These are phyloP conservation scores for Mesitornis unicolor DNA, from an alignment of 2,113 vertebrate species.

Conservation along the genomic window DNA sequence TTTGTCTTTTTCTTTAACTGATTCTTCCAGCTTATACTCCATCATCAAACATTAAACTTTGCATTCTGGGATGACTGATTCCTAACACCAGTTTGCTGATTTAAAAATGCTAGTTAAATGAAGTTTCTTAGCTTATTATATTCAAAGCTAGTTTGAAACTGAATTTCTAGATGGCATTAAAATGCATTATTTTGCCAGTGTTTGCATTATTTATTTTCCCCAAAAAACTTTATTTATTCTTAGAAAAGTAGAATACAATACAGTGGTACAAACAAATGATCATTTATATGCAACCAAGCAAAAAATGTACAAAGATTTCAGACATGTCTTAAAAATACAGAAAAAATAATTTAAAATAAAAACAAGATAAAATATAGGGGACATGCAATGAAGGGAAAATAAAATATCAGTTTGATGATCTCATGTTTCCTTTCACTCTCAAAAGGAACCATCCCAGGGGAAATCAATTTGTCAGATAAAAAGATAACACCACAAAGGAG, in stretches of 20 bases:
- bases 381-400: conserved; percentile 58
- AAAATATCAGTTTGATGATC: conserved; percentile 10
- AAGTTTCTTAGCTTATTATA: conserved; percentile 9
- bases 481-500: conserved; percentile 5
- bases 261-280: conserved; percentile 62
- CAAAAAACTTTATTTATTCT: conserved; percentile 60
- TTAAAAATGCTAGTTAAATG: conserved; percentile 1
- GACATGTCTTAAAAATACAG: conserved; percentile 59
- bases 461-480: conserved; percentile 24
- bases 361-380: conserved; percentile 52
- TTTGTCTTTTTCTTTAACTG: background rate
- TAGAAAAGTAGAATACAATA: conserved; percentile 63
- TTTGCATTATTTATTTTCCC: conserved; percentile 43
- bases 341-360: conserved; percentile 60
- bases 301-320: conserved; percentile 62
- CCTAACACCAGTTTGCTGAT: background rate
- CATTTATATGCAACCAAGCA: conserved; percentile 63
- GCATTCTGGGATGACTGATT: background rate
- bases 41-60: background rate
- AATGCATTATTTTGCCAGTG: conserved; percentile 38
- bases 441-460: conserved; percentile 17
- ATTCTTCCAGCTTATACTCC: background rate
- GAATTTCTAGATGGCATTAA: conserved; percentile 42
- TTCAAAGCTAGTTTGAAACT: background rate
- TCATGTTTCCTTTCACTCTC: conserved; percentile 36